phyloP scores from a whole-genome alignment of 1,140 invertebrate genomes.

The Amphibalanus amphitrite region DNA sequence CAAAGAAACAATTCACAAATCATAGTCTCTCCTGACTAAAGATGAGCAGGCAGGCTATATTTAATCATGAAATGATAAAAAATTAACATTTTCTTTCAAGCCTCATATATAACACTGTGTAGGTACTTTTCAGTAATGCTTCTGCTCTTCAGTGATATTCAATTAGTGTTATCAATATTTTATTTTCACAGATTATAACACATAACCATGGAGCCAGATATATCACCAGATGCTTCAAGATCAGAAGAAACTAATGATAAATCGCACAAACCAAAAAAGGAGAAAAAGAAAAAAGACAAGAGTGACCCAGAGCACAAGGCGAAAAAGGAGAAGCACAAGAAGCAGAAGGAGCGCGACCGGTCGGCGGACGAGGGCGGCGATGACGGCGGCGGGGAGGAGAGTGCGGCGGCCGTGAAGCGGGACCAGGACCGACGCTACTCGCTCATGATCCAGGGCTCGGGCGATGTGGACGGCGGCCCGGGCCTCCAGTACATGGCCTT shows the following conservation, averaged over 20 bases:
- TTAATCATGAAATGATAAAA: too few species aligned
- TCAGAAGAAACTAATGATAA: background rate
- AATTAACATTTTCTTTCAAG: too few species aligned
- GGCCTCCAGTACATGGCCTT: slow-evolving; percentile 32
- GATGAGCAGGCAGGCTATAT: too few species aligned
- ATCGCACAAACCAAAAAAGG: background rate
- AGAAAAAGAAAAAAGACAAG: background rate
- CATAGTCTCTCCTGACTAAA: too few species aligned
- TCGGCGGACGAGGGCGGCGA: background rate
- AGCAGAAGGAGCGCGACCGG: background rate
- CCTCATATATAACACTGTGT: too few species aligned
- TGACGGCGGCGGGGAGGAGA: background rate
- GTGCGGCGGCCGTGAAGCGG: background rate
- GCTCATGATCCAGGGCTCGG: slow-evolving; percentile 3
- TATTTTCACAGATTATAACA: too few species aligned
- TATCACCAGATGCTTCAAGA: background rate
- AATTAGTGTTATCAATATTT: too few species aligned
- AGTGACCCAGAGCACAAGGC: background rate
- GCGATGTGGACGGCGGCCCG: slow-evolving; percentile 27
- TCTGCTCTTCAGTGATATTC: too few species aligned
- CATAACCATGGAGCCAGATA: background rate
- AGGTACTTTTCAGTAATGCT: too few species aligned
- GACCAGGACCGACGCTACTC: background rate
- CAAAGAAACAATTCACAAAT: too few species aligned
- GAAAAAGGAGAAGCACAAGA: background rate